Evolutionary conservation across 2,113 vertebrate genomes (phyloP).

Genomic region (Turnix velox): DNA sequence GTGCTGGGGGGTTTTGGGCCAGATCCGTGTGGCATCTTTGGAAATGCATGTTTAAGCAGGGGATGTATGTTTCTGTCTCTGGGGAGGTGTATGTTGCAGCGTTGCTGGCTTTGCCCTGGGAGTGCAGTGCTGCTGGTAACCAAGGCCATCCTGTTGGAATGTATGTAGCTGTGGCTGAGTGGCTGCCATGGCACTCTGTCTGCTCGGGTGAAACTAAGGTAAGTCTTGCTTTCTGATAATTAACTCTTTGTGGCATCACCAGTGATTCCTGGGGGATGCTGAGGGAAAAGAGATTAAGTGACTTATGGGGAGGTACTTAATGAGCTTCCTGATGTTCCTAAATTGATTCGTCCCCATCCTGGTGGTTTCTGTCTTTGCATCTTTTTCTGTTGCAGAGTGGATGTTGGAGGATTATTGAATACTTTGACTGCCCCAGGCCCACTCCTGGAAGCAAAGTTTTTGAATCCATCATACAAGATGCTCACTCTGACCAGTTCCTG

Average conservation of each 20-base stretch:
- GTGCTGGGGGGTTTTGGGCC: background rate
- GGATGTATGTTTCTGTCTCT: fast-evolving
- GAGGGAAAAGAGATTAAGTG: background rate
- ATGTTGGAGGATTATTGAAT: background rate
- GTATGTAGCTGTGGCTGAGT: background rate
- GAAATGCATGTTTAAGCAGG: fast-evolving
- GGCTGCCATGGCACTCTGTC: background rate
- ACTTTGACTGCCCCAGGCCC: background rate
- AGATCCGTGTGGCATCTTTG: background rate
- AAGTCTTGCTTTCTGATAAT: background rate
- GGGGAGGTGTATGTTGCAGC: fast-evolving
- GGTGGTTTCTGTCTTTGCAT: background rate
- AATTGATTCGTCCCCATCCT: background rate
- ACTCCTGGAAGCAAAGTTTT: background rate
- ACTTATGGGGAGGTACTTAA: background rate
- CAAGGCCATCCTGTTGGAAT: background rate
- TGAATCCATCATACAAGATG: background rate
- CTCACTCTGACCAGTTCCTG: background rate
- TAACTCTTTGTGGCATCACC: background rate
- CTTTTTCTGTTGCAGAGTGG: background rate
- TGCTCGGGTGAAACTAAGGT: background rate
- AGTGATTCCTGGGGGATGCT: background rate
- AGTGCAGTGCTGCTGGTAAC: background rate
- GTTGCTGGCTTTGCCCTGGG: background rate
- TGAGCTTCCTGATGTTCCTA: background rate